Percentiles rank a stretch among this genome's conserved stretches.
These are phyloP conservation scores for Daphoenositta chrysoptera DNA, from an alignment of 2,113 vertebrate genomes.

Conservation along the genomic window DNA sequence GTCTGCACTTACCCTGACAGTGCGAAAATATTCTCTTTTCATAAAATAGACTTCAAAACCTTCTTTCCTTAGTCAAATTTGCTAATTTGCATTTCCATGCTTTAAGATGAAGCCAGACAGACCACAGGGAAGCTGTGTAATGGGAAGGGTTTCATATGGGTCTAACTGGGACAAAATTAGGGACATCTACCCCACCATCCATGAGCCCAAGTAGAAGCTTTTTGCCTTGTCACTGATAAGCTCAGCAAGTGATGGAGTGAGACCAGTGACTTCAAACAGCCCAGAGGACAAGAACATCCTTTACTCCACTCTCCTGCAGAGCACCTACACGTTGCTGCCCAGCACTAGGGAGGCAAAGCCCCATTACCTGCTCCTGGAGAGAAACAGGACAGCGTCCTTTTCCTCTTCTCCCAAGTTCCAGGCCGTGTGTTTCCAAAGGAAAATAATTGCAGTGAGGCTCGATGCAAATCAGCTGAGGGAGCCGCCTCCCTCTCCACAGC, in stretches of 20 bases:
- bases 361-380: background rate
- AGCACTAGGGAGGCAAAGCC: background rate
- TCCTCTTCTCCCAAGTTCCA: background rate
- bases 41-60: background rate
- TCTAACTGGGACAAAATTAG: background rate
- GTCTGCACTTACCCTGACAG: background rate
- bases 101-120: background rate
- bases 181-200: background rate
- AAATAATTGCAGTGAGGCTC: background rate
- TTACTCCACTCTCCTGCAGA: background rate
- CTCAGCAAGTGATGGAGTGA: background rate
- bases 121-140: background rate
- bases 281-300: background rate
- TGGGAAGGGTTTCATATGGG: background rate
- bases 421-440: background rate
- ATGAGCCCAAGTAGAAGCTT: rapidly evolving
- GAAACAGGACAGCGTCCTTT: background rate
- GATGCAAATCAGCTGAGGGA: background rate
- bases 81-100: background rate
- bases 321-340: background rate
- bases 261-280: background rate
- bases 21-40: background rate
- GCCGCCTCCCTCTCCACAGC: background rate
- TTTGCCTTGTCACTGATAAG: background rate
- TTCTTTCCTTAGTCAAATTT: background rate